Conservation (phyloP, 92 coral and sea anemone species). For the Blastomussa wellsi region DNA sequence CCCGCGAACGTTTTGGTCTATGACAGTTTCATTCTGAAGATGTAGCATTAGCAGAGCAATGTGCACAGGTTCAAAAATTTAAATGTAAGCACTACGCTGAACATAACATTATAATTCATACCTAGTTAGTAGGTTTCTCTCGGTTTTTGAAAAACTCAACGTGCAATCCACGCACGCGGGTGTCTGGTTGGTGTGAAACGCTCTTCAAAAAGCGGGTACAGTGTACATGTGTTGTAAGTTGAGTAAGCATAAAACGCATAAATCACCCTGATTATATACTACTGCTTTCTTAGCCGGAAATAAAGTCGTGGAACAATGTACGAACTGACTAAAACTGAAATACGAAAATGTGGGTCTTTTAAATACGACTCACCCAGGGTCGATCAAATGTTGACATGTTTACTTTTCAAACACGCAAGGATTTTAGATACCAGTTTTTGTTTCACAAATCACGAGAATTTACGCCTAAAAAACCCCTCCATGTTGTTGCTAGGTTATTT, state of each 20-base stretch:
- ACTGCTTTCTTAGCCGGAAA: not conserved
- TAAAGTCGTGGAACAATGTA: not conserved
- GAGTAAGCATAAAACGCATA: not conserved
- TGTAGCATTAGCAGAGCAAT: too few species aligned
- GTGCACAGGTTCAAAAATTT: too few species aligned
- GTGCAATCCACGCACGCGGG: not conserved
- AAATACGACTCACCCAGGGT: not conserved
- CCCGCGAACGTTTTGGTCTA: not conserved
- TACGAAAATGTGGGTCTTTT: not conserved
- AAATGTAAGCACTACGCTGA: too few species aligned
- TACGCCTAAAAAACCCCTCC: not conserved
- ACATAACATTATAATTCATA: not conserved
- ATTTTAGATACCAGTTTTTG: not conserved
- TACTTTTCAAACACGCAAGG: conserved; percentile 3
- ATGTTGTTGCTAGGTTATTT: not conserved
- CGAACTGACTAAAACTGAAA: not conserved
- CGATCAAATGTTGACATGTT: not conserved
- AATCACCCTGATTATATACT: not conserved
- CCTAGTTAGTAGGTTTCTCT: not conserved
- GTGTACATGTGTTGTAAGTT: not conserved
- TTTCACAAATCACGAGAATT: not conserved
- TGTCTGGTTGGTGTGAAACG: not conserved
- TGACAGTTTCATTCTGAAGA: too few species aligned
- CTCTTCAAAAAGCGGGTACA: not conserved
- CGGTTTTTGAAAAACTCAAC: not conserved